Base-by-base conservation (phyloP, 2,888 invertebrate species). In the Drosophila hamatofila region DNA sequence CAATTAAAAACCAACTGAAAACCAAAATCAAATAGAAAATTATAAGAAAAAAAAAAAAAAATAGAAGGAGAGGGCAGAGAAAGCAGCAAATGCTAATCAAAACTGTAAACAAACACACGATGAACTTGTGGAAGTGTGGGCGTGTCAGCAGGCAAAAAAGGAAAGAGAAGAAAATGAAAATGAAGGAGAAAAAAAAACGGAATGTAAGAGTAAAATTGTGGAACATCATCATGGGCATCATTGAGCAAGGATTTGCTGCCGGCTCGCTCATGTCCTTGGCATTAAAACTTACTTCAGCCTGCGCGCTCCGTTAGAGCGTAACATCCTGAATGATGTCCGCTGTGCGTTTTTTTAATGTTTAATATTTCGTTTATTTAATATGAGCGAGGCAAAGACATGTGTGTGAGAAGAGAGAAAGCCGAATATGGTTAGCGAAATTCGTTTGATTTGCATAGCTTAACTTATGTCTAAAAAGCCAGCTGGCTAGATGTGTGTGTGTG, bases 261-360 rank as follows among this genome's bases (percentile, higher is more conserved):
- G 33, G 33, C 33, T 48, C 44, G 44, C 14, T 35, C 39, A 18
- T 63, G 62, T 77, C 71, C 73, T 75, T 57, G 71, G 59, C 62
- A 52, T 70, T 59, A 72, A 18, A 49, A 92, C 92, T 92, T 92
- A 92, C 92, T 88, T 92, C 92, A 86, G 90, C 84, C 78, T 86
- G 88, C 87, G 92, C 91, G 90, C 92, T 91, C 92, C 91, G 92
- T 92, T 92, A 92, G 92, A 92, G 92, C 91, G 92, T 92, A 90
- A 92, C 92, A 90, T 92, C 92, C 92, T 92, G 92, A 88, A 92
- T 92, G 86, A 92, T 92, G 90, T 92, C 92, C 91, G 92, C 92
- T 78, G 76, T 75, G 64, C 39, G 55, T 64, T 27, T 46, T 16
- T 14, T 46, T 46, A 18, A 49, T 69, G 59, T 37, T 59, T 63